These are phyloP conservation scores for Xiphias gladius DNA, from an alignment of 2,113 vertebrate genomes.

Conservation along the genomic window DNA sequence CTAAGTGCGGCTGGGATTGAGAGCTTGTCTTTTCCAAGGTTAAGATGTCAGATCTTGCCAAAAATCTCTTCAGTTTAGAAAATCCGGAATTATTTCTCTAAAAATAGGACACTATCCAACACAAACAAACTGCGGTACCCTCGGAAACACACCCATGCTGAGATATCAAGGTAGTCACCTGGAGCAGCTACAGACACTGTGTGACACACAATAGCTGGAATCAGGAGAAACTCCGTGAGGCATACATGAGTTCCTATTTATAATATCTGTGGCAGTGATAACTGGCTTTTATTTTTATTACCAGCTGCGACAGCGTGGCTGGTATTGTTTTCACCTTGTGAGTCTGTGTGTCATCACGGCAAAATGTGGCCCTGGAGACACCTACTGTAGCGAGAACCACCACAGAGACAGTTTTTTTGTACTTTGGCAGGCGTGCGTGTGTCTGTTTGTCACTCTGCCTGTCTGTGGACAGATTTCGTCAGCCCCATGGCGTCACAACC, in stretches of 20 bases:
- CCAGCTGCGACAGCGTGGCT: too few relatives aligned
- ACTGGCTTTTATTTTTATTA: constrained; percentile 3
- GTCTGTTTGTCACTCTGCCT: too few relatives aligned
- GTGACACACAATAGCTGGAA: constrained; percentile 4
- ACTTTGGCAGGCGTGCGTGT: too few relatives aligned
- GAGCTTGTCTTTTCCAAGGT: constrained; percentile 57
- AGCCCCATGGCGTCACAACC: too few relatives aligned
- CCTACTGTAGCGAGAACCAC: too few relatives aligned
- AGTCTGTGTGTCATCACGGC: too few relatives aligned
- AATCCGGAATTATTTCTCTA: constrained; percentile 51
- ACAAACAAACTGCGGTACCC: background rate
- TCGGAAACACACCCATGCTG: constrained; percentile 25
- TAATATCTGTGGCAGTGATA: background rate
- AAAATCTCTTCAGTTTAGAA: constrained; percentile 40
- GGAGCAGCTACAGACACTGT: constrained; percentile 29
- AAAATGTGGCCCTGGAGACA: too few relatives aligned
- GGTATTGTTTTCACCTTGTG: too few relatives aligned
- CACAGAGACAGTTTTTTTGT: too few relatives aligned
- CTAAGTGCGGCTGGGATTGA: constrained; percentile 40
- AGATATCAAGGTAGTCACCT: constrained; percentile 3
- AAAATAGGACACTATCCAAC: constrained; percentile 27
- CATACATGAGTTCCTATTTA: background rate
- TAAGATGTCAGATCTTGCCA: constrained; percentile 39
- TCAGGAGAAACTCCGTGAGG: constrained; percentile 10
- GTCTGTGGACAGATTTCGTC: too few relatives aligned